Conservation (phyloP, 2,113 vertebrate genomes). For the Dipodomys spectabilis region DNA sequence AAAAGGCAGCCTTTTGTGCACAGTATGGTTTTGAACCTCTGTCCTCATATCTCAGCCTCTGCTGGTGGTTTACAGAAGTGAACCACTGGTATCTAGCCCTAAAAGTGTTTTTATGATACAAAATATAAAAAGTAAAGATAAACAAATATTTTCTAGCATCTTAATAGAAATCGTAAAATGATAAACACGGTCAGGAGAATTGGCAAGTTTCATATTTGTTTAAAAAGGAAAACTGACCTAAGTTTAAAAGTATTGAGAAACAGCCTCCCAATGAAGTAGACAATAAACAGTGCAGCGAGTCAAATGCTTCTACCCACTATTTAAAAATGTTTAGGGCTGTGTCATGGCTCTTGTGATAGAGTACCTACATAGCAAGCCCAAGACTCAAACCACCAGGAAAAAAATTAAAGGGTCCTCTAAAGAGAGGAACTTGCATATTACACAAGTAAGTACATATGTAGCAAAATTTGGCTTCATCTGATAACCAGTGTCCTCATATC, state of each 20-base stretch:
- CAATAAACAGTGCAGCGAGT: neutral
- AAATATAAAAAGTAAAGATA: neutral
- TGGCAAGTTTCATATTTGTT: slow-evolving; percentile 14
- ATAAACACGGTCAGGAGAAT: neutral
- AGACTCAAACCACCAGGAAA: too few relatives aligned
- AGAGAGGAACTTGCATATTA: slow-evolving; percentile 8
- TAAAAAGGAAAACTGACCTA: neutral
- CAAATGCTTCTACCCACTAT: neutral
- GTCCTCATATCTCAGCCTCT: too few relatives aligned
- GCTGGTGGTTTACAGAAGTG: too few relatives aligned
- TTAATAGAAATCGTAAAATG: neutral
- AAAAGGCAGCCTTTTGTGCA: too few relatives aligned
- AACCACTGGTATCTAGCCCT: neutral
- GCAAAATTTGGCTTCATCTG: slow-evolving; percentile 33
- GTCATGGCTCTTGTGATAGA: too few relatives aligned
- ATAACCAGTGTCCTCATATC: slow-evolving; percentile 37
- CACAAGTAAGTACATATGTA: slow-evolving; percentile 21
- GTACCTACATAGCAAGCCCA: too few relatives aligned
- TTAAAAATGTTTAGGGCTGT: neutral
- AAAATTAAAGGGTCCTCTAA: neutral
- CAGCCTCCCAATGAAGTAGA: neutral
- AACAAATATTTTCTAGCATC: neutral
- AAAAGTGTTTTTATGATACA: slow-evolving; percentile 33
- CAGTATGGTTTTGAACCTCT: too few relatives aligned
- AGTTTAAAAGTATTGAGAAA: neutral